Evolutionary conservation across 2,888 invertebrate genomes (phyloP).

Genomic region (Napeogenes inachia): DNA sequence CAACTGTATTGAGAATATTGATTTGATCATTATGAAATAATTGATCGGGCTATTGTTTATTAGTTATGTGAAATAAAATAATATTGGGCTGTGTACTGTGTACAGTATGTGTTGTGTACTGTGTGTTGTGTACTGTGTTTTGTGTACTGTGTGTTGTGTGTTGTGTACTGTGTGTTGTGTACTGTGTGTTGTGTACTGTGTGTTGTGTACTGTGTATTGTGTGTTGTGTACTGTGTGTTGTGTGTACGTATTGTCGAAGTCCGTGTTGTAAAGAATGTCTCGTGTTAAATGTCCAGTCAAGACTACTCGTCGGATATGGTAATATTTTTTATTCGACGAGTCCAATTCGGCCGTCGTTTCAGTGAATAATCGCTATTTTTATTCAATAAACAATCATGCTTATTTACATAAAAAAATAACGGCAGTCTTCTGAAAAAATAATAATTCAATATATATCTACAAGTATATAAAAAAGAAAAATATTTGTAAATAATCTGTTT

Average conservation of each 20-base stretch:
- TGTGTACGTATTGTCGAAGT: slow-evolving; percentile 38
- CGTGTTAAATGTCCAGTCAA: slow-evolving; percentile 54
- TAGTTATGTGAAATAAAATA: slow-evolving; percentile 49
- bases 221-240: too few relatives aligned
- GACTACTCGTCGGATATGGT: slow-evolving; percentile 43
- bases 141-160: too few relatives aligned
- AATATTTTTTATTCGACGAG: slow-evolving; percentile 36
- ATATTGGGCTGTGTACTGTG: slow-evolving; percentile 54
- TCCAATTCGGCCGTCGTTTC: slow-evolving; percentile 41
- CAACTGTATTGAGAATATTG: slow-evolving; percentile 56
- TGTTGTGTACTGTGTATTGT: too few relatives aligned
- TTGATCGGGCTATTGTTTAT: slow-evolving; percentile 72
- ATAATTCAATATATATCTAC: slow-evolving; percentile 58
- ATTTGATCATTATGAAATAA: slow-evolving; percentile 53
- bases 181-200: too few relatives aligned
- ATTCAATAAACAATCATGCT: slow-evolving; percentile 46
- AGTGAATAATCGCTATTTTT: slow-evolving; percentile 74
- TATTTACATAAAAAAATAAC: slow-evolving; percentile 59
- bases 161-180: too few relatives aligned
- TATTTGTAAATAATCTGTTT: slow-evolving; percentile 59
- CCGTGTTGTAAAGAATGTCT: slow-evolving; percentile 66
- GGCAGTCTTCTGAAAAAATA: slow-evolving; percentile 74
- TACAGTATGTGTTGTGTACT: too few relatives aligned
- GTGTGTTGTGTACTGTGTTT: too few relatives aligned
- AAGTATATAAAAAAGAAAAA: slow-evolving; percentile 57